Base-by-base conservation (phyloP, 2,888 invertebrate species). In the Clitarchus hookeri region DNA sequence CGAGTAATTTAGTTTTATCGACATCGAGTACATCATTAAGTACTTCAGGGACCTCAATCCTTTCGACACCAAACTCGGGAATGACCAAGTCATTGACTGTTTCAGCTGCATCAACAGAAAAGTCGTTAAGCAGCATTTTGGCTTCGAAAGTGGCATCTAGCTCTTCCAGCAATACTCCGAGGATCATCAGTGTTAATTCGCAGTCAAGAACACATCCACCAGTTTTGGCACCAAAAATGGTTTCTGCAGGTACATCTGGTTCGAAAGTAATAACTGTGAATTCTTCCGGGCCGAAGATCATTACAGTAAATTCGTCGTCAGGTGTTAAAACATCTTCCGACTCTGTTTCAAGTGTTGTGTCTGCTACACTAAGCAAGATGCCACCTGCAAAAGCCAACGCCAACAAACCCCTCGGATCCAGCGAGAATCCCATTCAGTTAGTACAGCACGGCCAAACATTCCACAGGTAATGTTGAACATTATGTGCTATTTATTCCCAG, bases 381-480 rank as follows among this genome's bases (percentile, higher is more conserved):
- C 87, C 87, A 79, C 87, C 87, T 53, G 86, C 87, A 25, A 87
- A 88, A 77, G 87, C 88, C 80, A 88, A 88, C 87, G 87, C 85
- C 84, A 86, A 86, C 82, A 92, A 91, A 86, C 92, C 93, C 26
- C 89, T 93, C 6, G 93, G 93, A 13, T 93, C 93, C 4, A 93
- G 92, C 88, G 92, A 92, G 88, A 94, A 94, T 90, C 93, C 94
- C 0, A 93, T 94, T 88, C 92, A 93, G 89, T 92, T 94, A 84
- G 92, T 94, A 84, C 94, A 94, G 88, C 93, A 94, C 88, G 94
- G 94, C 27, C 93, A 93, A 89, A 93, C 93, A 83, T 94, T 93
- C 90, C 93, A 93, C 84, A 93, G 91, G 91, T 91, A 89, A 80
- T 48, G 48, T 48, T 13, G 48, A 16, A 36, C 36, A 3, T n/a